phyloP scores from a whole-genome alignment of 2,797 vertebrate genomes.

The Hoplostethus atlanticus region DNA sequence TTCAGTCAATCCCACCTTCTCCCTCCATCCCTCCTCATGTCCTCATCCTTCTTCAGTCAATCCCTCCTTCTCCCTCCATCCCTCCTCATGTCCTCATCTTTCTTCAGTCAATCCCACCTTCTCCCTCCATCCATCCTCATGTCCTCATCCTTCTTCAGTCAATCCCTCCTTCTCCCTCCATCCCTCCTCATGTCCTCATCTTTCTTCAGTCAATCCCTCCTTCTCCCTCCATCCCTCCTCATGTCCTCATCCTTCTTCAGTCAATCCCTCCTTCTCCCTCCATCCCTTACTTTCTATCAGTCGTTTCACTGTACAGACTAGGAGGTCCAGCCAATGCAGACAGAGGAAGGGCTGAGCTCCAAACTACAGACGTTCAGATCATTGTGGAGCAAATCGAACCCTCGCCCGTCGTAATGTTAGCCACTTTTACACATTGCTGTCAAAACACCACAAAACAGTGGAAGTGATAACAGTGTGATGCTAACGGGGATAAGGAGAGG shows the following conservation, averaged over 20 bases:
- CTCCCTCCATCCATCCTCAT: not conserved
- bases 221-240: not conserved
- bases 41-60: not conserved
- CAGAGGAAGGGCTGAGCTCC: too few relatives aligned
- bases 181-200: not conserved
- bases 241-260: not conserved
- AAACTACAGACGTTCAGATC: too few relatives aligned
- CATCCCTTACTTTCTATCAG: too few relatives aligned
- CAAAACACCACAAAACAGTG: too few relatives aligned
- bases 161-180: not conserved
- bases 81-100: not conserved
- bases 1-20: not conserved
- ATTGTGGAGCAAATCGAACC: too few relatives aligned
- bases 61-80: not conserved
- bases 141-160: not conserved
- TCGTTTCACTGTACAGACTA: too few relatives aligned
- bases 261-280: not conserved
- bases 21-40: not conserved
- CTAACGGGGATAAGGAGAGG: not conserved
- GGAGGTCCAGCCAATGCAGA: too few relatives aligned
- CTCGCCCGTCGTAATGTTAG: too few relatives aligned
- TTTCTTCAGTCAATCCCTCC: not conserved
- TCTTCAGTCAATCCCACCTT: not conserved
- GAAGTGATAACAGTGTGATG: not conserved
- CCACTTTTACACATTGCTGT: too few relatives aligned